phyloP scores from a whole-genome alignment of 2,888 invertebrate genomes.

The Lasioglossum vierecki region DNA sequence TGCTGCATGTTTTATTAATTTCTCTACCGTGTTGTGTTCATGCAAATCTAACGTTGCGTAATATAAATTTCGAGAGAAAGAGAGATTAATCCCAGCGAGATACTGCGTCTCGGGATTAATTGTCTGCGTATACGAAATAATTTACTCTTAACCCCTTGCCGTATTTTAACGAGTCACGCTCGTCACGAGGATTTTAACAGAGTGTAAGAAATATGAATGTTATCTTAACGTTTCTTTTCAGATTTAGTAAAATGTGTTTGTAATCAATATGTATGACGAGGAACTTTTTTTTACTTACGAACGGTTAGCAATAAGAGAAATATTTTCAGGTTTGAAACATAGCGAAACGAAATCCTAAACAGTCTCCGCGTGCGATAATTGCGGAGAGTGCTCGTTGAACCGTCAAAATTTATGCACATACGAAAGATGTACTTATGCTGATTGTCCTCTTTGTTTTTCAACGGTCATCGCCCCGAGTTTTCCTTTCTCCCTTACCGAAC shows the following conservation, averaged over 20 bases:
- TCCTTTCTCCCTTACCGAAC: constrained; percentile 35
- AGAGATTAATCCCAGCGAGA: neutral
- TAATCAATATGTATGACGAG: too few species aligned
- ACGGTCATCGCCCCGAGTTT: constrained; percentile 55
- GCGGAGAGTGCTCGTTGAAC: neutral
- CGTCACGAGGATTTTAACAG: too few species aligned
- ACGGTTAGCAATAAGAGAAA: neutral
- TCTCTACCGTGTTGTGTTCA: neutral
- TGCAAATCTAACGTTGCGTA: neutral
- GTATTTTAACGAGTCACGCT: too few species aligned
- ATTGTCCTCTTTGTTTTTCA: constrained; percentile 48
- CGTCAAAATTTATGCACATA: constrained; percentile 49
- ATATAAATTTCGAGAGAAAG: neutral
- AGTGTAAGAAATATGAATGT: too few species aligned
- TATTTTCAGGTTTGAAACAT: neutral
- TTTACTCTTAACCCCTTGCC: neutral
- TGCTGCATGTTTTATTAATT: neutral
- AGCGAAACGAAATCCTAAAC: neutral
- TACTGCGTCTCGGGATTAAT: neutral
- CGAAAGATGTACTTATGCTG: constrained; percentile 47
- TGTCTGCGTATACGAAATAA: neutral
- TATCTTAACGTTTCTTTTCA: too few species aligned
- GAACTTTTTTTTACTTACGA: too few species aligned
- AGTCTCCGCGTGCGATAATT: constrained; percentile 18
- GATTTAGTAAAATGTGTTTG: too few species aligned